Conservation (phyloP, 2,797 vertebrate genomes). For the Rhinella marina region DNA sequence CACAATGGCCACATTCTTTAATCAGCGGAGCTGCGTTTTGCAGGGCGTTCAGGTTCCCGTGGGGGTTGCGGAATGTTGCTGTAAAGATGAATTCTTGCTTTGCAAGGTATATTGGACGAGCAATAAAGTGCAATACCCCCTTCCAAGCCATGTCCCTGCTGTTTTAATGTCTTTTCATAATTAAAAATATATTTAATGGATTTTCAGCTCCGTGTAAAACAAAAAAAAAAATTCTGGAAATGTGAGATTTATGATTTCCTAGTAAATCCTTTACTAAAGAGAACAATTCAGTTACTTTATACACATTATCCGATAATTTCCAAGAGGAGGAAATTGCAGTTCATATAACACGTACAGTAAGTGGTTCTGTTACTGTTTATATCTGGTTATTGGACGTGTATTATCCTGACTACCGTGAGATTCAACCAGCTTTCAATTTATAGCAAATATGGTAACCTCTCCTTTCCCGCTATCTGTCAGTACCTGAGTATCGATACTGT, state of each 20-base stretch:
- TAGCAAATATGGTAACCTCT: neutral
- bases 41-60: conserved; percentile 21
- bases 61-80: conserved; percentile 46
- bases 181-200: conserved; percentile 59
- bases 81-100: conserved; percentile 59
- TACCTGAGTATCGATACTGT: neutral
- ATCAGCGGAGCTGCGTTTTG: conserved; percentile 48
- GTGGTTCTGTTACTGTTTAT: neutral
- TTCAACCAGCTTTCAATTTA: neutral
- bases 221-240: conserved; percentile 32
- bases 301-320: neutral
- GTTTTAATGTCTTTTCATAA: conserved; percentile 58
- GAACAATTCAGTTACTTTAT: conserved; percentile 11
- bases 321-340: conserved; percentile 7
- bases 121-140: conserved; percentile 52
- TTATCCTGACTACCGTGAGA: too few species aligned
- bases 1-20: conserved; percentile 34
- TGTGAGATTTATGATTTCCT: conserved; percentile 35
- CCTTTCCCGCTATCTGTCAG: neutral
- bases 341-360: neutral
- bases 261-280: conserved; percentile 10
- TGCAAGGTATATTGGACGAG: conserved; percentile 57
- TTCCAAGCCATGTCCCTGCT: conserved; percentile 36
- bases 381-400: neutral
- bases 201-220: conserved; percentile 35